Evolutionary conservation across 2,797 vertebrate species (phyloP).

Genomic region (Podarcis lilfordi): DNA sequence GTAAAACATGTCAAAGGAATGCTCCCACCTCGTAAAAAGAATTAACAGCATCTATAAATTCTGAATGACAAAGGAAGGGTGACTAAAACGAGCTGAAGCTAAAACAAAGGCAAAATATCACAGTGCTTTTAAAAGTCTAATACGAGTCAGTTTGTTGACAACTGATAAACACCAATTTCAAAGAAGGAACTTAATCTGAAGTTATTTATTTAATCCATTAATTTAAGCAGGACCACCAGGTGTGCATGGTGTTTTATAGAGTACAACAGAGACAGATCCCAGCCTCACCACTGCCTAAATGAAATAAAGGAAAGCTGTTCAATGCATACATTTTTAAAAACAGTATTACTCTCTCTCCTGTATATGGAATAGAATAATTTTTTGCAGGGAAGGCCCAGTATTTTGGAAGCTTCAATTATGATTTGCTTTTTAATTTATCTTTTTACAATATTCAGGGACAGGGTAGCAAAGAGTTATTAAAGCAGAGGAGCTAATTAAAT

Average conservation of each 20-base stretch:
- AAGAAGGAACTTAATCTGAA: not conserved
- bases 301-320: not conserved
- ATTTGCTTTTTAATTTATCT: not conserved
- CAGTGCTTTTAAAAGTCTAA: not conserved
- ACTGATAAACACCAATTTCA: not conserved
- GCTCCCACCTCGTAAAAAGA: not conserved
- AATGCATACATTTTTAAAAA: not conserved
- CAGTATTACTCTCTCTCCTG: not conserved
- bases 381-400: no score
- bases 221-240: not conserved
- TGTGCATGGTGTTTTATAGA: not conserved
- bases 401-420: not conserved
- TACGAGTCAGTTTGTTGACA: not conserved
- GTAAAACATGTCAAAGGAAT: not conserved
- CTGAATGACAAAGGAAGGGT: not conserved
- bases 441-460: not conserved
- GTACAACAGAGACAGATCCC: no score
- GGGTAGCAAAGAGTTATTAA: slow-evolving; percentile 34
- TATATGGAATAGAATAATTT: not conserved
- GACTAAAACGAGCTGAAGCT: not conserved
- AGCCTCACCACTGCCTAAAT: not conserved
- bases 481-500: slow-evolving; percentile 10
- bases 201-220: not conserved
- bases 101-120: not conserved
- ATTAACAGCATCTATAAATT: not conserved